A percentile compares a stretch with the other conserved stretches of the same genome.
phyloP scores from a whole-genome alignment of 2,888 invertebrate genomes.

The Cenopis cana region DNA sequence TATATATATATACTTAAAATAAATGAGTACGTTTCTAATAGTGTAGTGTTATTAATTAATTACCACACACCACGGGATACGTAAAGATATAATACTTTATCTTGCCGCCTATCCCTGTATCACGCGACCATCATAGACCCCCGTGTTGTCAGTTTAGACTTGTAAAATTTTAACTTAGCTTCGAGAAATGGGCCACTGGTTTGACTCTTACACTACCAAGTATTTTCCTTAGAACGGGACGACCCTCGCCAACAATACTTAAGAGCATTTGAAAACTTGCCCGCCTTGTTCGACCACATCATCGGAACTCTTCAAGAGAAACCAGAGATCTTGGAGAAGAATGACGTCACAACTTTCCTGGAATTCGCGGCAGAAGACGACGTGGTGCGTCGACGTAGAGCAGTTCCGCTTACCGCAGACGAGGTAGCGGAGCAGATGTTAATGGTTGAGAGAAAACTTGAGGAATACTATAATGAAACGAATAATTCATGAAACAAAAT shows the following conservation, averaged over 20 bases:
- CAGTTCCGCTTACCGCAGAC: slow-evolving; percentile 34
- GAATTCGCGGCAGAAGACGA: slow-evolving; percentile 5
- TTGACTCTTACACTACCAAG: background rate
- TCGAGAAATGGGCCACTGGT: no score
- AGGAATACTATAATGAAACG: slow-evolving; percentile 58
- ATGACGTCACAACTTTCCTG: slow-evolving; percentile 56
- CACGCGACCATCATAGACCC: no score
- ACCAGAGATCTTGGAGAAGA: slow-evolving; percentile 64
- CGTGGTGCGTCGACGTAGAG: slow-evolving; percentile 50
- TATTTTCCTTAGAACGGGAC: slow-evolving; percentile 5
- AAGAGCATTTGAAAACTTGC: slow-evolving; percentile 63
- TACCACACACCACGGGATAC: no score
- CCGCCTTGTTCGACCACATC: slow-evolving; percentile 64
- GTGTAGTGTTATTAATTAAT: no score
- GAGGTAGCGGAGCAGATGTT: slow-evolving; percentile 59
- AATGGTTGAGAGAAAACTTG: slow-evolving; percentile 57
- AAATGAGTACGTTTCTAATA: no score
- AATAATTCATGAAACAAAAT: slow-evolving; percentile 9
- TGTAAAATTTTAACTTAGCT: no score
- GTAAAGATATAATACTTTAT: no score
- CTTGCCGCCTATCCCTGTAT: no score
- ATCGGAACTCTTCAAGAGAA: slow-evolving; percentile 59
- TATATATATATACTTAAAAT: no score
- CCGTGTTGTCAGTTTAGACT: no score
- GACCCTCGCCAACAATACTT: slow-evolving; percentile 54